A percentile compares a stretch with the other conserved stretches of the same genome.
Evolutionary conservation across 2,113 vertebrate genomes (phyloP).

Genomic region (Phycodurus eques): DNA sequence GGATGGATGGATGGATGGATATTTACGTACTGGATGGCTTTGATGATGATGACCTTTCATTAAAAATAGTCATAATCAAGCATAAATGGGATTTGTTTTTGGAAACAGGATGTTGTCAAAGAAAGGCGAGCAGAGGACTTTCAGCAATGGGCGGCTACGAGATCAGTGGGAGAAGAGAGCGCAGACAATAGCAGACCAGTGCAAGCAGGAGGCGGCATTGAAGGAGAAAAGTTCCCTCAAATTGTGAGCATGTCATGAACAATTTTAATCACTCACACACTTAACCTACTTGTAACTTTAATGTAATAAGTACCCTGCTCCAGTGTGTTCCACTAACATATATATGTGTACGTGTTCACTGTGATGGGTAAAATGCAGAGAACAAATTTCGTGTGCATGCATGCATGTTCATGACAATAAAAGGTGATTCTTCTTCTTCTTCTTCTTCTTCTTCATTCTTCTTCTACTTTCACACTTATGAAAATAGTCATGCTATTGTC

Average conservation of each 20-base stretch:
- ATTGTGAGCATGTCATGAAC: slow-evolving; percentile 35
- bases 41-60: background rate
- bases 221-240: slow-evolving; percentile 50
- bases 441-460: no score
- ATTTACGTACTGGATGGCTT: background rate
- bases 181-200: slow-evolving; percentile 33
- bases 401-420: no score
- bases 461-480: no score
- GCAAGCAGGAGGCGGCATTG: slow-evolving; percentile 47
- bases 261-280: background rate
- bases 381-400: no score
- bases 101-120: slow-evolving; percentile 50
- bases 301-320: no score
- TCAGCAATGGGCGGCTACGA: slow-evolving; percentile 45
- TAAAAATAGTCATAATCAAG: background rate
- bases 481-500: no score
- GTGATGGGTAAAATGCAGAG: no score
- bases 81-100: background rate
- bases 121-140: slow-evolving; percentile 28
- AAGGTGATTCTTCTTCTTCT: no score
- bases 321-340: no score
- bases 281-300: no score
- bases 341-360: no score
- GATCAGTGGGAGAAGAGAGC: slow-evolving; percentile 64
- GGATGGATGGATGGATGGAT: no score